A percentile compares a stretch with the other conserved stretches of the same genome.
phyloP scores from a whole-genome alignment of 1,140 invertebrate species.

The Vanessa tameamea region DNA sequence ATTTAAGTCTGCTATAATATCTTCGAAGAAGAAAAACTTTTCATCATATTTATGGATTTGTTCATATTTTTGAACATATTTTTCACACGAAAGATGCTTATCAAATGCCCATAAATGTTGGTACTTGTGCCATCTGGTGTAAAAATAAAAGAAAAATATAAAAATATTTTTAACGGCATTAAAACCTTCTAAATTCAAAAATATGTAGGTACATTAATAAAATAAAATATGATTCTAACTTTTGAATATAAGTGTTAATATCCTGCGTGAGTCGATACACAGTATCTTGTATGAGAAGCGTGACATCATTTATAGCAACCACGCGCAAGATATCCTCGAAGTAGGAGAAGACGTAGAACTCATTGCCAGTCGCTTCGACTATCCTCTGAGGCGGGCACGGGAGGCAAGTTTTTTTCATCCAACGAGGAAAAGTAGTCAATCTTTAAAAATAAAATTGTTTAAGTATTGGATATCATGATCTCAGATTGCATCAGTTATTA shows the following conservation, averaged over 20 bases:
- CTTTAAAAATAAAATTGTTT: conserved; percentile 61
- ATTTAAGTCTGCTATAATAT: conserved; percentile 87
- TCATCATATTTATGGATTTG: conserved; percentile 89
- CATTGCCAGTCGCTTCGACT: conserved; percentile 76
- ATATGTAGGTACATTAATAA: no score
- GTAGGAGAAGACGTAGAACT: conserved; percentile 85
- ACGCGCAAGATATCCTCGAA: conserved; percentile 88
- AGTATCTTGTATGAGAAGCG: conserved; percentile 84
- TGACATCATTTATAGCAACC: conserved; percentile 84
- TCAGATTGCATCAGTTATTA: no score
- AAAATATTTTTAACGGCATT: no score
- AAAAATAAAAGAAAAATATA: background rate
- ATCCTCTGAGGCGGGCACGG: conserved; percentile 84
- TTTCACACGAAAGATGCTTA: conserved; percentile 87
- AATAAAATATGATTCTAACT: conserved; percentile 60
- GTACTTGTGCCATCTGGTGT: conserved; percentile 88
- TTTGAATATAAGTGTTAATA: conserved; percentile 84
- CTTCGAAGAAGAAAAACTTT: conserved; percentile 90
- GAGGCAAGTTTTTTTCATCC: conserved; percentile 92
- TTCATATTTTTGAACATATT: conserved; percentile 87
- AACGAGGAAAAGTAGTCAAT: conserved; percentile 88
- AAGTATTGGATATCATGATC: no score
- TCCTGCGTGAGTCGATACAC: conserved; percentile 83
- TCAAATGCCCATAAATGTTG: conserved; percentile 90
- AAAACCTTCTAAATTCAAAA: no score